These are phyloP conservation scores for Ostrea edulis DNA, from an alignment of 1,140 invertebrate genomes.

Conservation along the genomic window DNA sequence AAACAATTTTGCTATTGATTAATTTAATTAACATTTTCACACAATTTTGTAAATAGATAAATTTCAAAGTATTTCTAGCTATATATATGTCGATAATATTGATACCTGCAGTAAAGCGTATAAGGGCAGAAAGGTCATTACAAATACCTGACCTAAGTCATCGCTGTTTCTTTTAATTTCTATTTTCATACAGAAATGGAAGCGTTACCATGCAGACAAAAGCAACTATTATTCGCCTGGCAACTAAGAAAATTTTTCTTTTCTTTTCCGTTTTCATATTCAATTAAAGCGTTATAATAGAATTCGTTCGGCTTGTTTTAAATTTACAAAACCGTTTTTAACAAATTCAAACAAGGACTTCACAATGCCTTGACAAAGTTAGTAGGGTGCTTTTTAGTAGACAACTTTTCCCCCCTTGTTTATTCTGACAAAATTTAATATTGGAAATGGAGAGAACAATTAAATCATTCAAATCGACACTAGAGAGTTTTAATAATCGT, in stretches of 20 bases:
- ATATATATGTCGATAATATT: too few relatives aligned
- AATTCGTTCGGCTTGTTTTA: background rate
- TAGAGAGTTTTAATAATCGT: slow-evolving; percentile 5
- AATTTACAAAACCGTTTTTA: background rate
- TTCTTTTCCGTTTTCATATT: slow-evolving; percentile 7
- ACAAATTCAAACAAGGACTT: slow-evolving; percentile 25
- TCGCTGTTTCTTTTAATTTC: background rate
- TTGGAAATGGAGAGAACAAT: slow-evolving; percentile 4
- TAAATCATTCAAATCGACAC: slow-evolving; percentile 24
- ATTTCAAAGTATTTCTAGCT: too few relatives aligned
- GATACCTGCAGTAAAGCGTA: too few relatives aligned
- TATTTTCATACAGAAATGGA: background rate
- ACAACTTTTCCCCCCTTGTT: background rate
- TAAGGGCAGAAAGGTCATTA: background rate
- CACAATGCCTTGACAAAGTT: background rate
- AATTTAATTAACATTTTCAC: too few relatives aligned
- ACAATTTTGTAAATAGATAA: too few relatives aligned
- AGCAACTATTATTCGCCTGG: background rate
- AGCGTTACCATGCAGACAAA: slow-evolving; percentile 20
- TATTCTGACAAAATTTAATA: slow-evolving; percentile 16
- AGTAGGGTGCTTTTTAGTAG: slow-evolving; percentile 8
- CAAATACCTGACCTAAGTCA: background rate
- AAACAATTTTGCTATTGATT: too few relatives aligned
- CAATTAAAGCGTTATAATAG: slow-evolving; percentile 6
- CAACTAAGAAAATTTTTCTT: slow-evolving; percentile 25